phyloP scores from a whole-genome alignment of 1,140 invertebrate species.

The Lepidostoma basale region DNA sequence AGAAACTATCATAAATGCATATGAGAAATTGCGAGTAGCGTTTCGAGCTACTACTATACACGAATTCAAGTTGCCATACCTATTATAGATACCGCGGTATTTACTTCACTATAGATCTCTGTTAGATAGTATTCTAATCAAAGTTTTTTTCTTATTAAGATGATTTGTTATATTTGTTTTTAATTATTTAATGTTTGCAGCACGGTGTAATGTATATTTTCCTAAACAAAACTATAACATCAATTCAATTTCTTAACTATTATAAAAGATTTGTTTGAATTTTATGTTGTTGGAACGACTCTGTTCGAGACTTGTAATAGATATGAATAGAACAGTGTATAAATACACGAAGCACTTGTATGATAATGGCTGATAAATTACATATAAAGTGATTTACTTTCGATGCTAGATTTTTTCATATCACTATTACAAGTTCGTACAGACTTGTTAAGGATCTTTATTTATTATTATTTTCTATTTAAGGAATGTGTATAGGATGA shows the following conservation, averaged over 20 bases:
- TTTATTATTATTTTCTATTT: slow-evolving; percentile 30
- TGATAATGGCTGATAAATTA: no score
- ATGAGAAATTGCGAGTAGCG: slow-evolving; percentile 6
- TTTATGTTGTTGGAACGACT: not conserved
- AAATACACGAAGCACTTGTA: no score
- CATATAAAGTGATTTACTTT: no score
- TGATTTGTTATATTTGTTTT: slow-evolving; percentile 37
- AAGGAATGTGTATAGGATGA: slow-evolving; percentile 40
- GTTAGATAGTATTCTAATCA: slow-evolving; percentile 19
- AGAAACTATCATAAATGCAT: slow-evolving; percentile 35
- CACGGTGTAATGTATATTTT: slow-evolving; percentile 47
- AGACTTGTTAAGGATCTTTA: slow-evolving; percentile 21
- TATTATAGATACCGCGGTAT: not conserved
- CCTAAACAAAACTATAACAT: slow-evolving; percentile 34
- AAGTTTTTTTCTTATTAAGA: slow-evolving; percentile 33
- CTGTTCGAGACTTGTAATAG: no score
- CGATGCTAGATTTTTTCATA: no score
- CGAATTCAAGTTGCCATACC: slow-evolving; percentile 32
- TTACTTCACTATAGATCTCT: slow-evolving; percentile 12
- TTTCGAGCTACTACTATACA: slow-evolving; percentile 1
- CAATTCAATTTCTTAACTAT: not conserved
- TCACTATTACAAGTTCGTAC: not conserved
- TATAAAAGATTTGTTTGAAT: not conserved
- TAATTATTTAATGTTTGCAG: slow-evolving; percentile 43
- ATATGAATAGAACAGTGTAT: no score